Base-by-base conservation (phyloP, 2,888 invertebrate genomes). In the Bibio marci region DNA sequence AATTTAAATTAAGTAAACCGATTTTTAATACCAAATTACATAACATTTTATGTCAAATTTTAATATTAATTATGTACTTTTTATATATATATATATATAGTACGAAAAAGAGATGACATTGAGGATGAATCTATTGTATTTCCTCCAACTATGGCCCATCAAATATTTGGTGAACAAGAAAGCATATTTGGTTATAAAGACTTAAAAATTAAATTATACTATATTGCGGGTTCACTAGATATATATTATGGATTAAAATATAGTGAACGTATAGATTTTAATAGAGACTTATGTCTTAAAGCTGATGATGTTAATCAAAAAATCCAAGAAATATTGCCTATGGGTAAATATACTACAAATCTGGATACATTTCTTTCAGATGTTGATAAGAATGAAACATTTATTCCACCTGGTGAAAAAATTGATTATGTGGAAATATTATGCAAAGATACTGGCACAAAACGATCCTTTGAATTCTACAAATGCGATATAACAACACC, bases 151-250 rank as follows among this genome's bases (percentile, higher is more conserved):
- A 88, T 91, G 82, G 82, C 87, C 38, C 88, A 94, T 66, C 92
- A 94, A 63, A 77, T 92, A 41, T 92, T 90, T 59, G 90, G 88
- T 5, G 82, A 86, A 48, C 77, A 74, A 51, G 97, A 97, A 64
- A 81, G 76, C 44, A 90, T 97, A 57, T 92, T 91, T 66, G 97
- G 95, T 3, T 97, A 91, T 57, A 76, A 80, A 53, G 80, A 86
- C 52, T 63, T 95, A 27, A 68, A 70, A 42, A 73, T 94, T 3
- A 70, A 76, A 45, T 61, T 94, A 3, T 80, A 76, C 54, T 91
- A 86, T 56, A 76, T 78, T 43, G 87, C 90, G 39, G 81, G 77
- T 15, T 76, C 76, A 44, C 66, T 92, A 42, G 76, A 77, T 50
- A 80, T 87, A 39, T 94, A 80, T 54, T 62, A 92, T 37, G 77